Evolutionary conservation across 2,888 invertebrate species (phyloP).

Genomic region (Drosophila pseudotakahashii): DNA sequence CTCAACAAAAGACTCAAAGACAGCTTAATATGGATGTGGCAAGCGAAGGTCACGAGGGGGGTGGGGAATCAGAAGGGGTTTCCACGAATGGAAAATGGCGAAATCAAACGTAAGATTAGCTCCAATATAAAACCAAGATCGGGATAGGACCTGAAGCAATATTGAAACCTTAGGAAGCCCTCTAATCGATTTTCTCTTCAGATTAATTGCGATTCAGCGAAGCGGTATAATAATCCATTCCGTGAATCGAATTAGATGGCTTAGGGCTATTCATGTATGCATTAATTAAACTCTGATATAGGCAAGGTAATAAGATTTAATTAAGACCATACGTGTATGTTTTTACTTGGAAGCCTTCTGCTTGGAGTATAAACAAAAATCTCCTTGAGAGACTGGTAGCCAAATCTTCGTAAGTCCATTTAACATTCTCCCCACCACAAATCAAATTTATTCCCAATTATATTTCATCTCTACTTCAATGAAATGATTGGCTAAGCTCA

Average conservation of each 20-base stretch:
- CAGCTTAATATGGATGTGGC: conserved; percentile 21
- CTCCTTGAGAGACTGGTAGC: not conserved
- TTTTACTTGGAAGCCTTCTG: not conserved
- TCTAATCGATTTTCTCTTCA: conserved; percentile 12
- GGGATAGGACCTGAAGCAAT: not conserved
- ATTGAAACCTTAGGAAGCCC: not conserved
- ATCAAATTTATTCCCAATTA: conserved; percentile 1
- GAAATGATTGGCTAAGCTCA: conserved; percentile 11
- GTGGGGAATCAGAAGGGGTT: conserved; percentile 4
- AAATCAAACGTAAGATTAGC: conserved; percentile 36
- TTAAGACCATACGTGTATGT: not conserved
- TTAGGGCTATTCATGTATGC: conserved; percentile 11
- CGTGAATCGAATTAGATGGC: conserved; percentile 8
- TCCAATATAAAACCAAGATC: not conserved
- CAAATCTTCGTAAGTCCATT: not conserved
- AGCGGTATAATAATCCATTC: conserved; percentile 21
- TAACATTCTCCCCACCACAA: not conserved
- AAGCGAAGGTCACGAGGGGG: conserved; percentile 18
- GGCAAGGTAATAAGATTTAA: conserved; percentile 8
- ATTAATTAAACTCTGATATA: conserved; percentile 17
- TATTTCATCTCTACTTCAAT: not conserved
- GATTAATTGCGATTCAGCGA: conserved; percentile 17
- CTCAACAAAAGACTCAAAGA: conserved; percentile 26
- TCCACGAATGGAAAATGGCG: conserved; percentile 7
- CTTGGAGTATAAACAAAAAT: not conserved